Conservation (phyloP, 2,113 vertebrate genomes). For the Promerops cafer region DNA sequence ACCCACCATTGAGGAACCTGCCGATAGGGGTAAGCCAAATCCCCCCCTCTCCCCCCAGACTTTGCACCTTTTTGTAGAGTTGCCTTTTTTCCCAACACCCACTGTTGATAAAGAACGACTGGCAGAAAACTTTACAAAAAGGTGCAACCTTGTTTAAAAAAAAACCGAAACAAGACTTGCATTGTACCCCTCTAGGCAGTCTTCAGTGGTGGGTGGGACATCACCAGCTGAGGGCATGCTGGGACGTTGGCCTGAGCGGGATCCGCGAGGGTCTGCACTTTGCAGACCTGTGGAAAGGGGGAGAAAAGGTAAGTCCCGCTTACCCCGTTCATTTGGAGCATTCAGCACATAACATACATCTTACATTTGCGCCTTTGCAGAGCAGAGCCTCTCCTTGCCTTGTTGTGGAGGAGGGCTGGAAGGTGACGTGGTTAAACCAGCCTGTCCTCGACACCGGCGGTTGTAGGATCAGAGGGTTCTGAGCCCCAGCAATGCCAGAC, state of each 20-base stretch:
- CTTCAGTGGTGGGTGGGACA: conserved; percentile 67
- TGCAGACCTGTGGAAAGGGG: conserved; percentile 59
- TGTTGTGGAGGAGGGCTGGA: not conserved
- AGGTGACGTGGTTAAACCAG: not conserved
- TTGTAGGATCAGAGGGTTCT: not conserved
- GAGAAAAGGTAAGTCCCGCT: conserved; percentile 55
- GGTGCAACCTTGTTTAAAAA: conserved; percentile 19
- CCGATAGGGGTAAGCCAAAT: conserved; percentile 68
- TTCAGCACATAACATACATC: conserved; percentile 32
- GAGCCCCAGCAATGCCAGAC: not conserved
- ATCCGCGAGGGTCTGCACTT: conserved; percentile 55
- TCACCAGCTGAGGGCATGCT: conserved; percentile 64
- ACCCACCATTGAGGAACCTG: conserved; percentile 73
- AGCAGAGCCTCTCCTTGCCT: conserved; percentile 25
- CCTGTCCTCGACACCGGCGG: not conserved
- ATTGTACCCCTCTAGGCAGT: conserved; percentile 60
- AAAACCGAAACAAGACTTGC: conserved; percentile 45
- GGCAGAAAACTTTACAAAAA: conserved; percentile 34
- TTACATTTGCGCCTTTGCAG: conserved; percentile 20
- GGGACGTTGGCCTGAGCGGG: conserved; percentile 62
- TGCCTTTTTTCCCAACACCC: not conserved
- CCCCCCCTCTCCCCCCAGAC: not conserved
- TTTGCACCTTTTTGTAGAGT: conserved; percentile 59
- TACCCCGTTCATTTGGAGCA: conserved; percentile 43
- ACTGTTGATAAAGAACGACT: not conserved